A percentile compares a stretch with the other conserved stretches of the same genome.
Conservation (phyloP, 2,113 vertebrate genomes). For the Sapajus apella region DNA sequence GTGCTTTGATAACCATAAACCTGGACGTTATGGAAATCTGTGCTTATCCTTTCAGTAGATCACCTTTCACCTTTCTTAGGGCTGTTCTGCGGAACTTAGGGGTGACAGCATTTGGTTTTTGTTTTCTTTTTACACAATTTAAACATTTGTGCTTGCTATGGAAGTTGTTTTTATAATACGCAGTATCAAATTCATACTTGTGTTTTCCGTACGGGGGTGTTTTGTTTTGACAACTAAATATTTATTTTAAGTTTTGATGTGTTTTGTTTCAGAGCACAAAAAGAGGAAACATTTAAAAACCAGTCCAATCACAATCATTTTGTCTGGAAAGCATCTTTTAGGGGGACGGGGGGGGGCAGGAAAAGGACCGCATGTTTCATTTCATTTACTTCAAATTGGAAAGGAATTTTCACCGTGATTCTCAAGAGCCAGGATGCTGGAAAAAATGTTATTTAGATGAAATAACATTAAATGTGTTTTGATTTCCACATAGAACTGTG, state of each 20-base stretch:
- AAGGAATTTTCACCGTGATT: conserved; percentile 80
- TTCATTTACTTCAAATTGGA: conserved; percentile 79
- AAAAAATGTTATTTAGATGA: conserved; percentile 71
- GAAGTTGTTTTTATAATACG: conserved; percentile 50
- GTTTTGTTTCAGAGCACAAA: conserved; percentile 45
- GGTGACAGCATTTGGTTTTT: background rate
- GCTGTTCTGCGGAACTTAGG: background rate
- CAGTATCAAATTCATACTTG: conserved; percentile 29
- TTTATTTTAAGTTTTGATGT: conserved; percentile 64
- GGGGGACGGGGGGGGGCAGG: conserved; percentile 32
- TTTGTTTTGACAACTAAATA: conserved; percentile 70
- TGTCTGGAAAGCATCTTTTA: conserved; percentile 70
- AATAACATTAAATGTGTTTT: conserved; percentile 73
- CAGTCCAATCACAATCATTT: conserved; percentile 54
- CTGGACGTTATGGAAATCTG: background rate
- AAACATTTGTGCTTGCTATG: conserved; percentile 54
- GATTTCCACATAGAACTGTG: conserved; percentile 52
- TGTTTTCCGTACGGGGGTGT: conserved; percentile 55
- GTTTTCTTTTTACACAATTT: conserved; percentile 28
- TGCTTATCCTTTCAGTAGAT: background rate
- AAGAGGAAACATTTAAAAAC: conserved; percentile 34
- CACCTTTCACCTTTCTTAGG: background rate
- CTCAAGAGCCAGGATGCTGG: conserved; percentile 62
- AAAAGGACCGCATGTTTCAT: conserved; percentile 76
- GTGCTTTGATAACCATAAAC: background rate